Percentiles rank a stretch among this genome's conserved stretches.
phyloP scores from a whole-genome alignment of 2,888 invertebrate species.

The Sminthurinus aureus region DNA sequence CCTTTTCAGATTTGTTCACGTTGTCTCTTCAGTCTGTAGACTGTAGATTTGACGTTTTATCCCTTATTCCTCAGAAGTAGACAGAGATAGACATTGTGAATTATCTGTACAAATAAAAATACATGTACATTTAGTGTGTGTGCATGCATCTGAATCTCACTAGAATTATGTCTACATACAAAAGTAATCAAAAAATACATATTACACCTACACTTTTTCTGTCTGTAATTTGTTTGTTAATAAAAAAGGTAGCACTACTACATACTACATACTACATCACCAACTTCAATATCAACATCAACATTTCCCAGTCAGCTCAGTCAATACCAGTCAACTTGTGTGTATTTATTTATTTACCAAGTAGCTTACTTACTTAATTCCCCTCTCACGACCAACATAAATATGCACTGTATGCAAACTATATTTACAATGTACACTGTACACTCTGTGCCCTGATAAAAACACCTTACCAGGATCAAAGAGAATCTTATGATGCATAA shows the following conservation, averaged over 20 bases:
- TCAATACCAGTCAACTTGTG: background rate
- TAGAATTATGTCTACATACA: too few species aligned
- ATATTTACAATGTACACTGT: too few species aligned
- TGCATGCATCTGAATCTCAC: background rate
- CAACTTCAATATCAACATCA: conserved; percentile 11
- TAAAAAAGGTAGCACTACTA: background rate
- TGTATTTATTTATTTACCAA: background rate
- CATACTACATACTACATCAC: background rate
- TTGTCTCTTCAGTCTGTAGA: background rate
- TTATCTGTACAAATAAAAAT: too few species aligned
- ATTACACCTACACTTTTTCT: background rate
- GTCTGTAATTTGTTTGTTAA: background rate
- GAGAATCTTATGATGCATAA: too few species aligned
- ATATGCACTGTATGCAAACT: too few species aligned
- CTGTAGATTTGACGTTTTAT: background rate
- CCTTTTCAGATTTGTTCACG: conserved; percentile 45
- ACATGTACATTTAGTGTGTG: background rate
- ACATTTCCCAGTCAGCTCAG: conserved; percentile 3
- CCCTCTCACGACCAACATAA: background rate
- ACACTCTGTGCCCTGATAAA: too few species aligned
- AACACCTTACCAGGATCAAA: too few species aligned
- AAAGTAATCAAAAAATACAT: background rate
- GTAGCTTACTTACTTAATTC: background rate
- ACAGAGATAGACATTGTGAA: background rate
- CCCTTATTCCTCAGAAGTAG: background rate